Percentiles rank a stretch among this genome's conserved stretches.
phyloP scores from a whole-genome alignment of 92 coral and sea anemone genomes.

The Zoanthus sansibaricus region DNA sequence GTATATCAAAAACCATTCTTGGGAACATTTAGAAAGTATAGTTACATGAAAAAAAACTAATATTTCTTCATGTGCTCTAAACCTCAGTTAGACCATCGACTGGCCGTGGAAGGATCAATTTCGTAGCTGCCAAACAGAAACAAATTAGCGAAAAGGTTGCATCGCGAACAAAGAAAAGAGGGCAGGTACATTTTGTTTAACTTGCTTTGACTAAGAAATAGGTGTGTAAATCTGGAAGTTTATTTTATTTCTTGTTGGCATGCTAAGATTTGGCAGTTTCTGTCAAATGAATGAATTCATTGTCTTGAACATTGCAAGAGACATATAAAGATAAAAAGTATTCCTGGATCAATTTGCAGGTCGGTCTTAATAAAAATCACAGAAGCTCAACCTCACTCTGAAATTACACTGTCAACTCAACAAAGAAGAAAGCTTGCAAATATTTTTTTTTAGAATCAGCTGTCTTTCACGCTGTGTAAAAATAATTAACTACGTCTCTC shows the following conservation, averaged over 20 bases:
- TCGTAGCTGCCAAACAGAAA: conserved; percentile 95
- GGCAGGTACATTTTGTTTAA: conserved; percentile 65
- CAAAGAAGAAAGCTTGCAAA: too few species aligned
- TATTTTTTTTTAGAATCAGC: too few species aligned
- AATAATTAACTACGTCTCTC: neutral
- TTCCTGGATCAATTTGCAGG: too few species aligned
- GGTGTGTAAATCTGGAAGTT: too few species aligned
- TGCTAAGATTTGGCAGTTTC: conserved; percentile 81
- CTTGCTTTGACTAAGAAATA: too few species aligned
- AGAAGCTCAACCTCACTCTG: too few species aligned
- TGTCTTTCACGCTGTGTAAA: neutral
- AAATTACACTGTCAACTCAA: too few species aligned
- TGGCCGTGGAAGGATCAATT: conserved; percentile 89
- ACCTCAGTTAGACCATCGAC: conserved; percentile 59
- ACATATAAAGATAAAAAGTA: too few species aligned
- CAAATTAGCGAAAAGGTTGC: conserved; percentile 93
- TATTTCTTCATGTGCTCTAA: neutral
- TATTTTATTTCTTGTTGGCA: too few species aligned
- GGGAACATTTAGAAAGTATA: too few species aligned
- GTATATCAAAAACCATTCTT: too few species aligned
- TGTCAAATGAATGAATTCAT: conserved; percentile 91
- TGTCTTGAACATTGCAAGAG: conserved; percentile 64
- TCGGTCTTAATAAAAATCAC: too few species aligned
- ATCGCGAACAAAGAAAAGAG: conserved; percentile 85
- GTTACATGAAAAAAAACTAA: neutral